Percentiles rank a stretch among this genome's conserved stretches.
Conservation (phyloP, 2,113 vertebrate species). For the Elanus axillaris region DNA sequence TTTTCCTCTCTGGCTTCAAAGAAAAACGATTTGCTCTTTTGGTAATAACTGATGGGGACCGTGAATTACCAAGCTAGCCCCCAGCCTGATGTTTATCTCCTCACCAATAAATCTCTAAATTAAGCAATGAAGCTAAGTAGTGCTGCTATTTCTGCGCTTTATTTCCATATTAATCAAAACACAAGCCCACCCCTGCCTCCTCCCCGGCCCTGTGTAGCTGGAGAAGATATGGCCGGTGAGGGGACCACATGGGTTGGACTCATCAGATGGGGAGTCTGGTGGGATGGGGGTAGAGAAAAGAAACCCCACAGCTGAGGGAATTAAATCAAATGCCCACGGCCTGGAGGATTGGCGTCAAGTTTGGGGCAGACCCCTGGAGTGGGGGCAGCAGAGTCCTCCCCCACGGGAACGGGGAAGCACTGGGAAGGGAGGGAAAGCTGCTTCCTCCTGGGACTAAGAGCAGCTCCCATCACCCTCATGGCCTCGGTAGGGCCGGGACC, state of each 20-base stretch:
- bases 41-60: constrained; percentile 25
- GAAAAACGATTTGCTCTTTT: constrained; percentile 58
- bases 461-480: neutral
- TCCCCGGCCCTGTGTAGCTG: neutral
- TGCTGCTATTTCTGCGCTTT: constrained; percentile 53
- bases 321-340: neutral
- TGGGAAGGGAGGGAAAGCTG: neutral
- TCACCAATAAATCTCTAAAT: constrained; percentile 66
- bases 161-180: constrained; percentile 71
- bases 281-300: neutral
- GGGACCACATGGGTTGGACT: fast-evolving
- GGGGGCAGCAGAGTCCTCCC: fast-evolving
- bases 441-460: neutral
- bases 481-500: fast-evolving
- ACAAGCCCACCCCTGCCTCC: neutral
- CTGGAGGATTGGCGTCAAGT: neutral
- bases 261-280: too few species aligned
- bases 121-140: constrained; percentile 56
- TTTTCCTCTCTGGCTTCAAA: neutral
- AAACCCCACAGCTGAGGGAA: neutral
- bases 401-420: neutral
- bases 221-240: fast-evolving
- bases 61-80: constrained; percentile 49
- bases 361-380: neutral
- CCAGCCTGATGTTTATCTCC: constrained; percentile 58